Evolutionary conservation across 2,888 invertebrate species (phyloP).

Genomic region (Phaedon cochleariae): DNA sequence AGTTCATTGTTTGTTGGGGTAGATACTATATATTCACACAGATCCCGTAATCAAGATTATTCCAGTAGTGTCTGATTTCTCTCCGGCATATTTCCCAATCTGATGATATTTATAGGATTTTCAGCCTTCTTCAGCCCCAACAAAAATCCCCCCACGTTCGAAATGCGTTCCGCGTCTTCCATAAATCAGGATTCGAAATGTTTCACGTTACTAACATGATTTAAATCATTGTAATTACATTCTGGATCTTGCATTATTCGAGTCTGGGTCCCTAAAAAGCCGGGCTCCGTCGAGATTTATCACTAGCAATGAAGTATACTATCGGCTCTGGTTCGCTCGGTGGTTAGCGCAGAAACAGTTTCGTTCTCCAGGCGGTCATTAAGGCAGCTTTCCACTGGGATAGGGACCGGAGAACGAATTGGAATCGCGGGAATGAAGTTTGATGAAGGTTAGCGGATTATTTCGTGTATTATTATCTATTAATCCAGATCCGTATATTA

Average conservation of each 20-base stretch:
- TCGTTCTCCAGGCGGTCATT: conserved; percentile 12
- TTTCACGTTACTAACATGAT: conserved; percentile 45
- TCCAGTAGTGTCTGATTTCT: no score
- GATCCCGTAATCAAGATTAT: no score
- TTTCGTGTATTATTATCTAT: background rate
- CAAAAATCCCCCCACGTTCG: conserved; percentile 16
- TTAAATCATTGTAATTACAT: conserved; percentile 51
- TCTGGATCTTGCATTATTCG: conserved; percentile 46
- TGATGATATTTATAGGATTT: background rate
- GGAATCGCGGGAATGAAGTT: background rate
- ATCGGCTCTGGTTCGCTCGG: conserved; percentile 9
- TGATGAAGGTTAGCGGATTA: conserved; percentile 3
- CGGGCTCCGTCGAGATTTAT: conserved; percentile 22
- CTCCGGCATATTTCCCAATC: background rate
- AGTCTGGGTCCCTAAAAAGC: conserved; percentile 45
- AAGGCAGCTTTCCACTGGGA: conserved; percentile 13
- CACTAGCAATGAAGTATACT: conserved; percentile 21
- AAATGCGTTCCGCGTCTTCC: conserved; percentile 17
- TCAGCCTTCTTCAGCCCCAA: background rate
- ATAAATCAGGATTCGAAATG: conserved; percentile 26
- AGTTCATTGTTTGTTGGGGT: no score
- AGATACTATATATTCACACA: no score
- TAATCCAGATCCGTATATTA: background rate
- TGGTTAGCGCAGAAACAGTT: conserved; percentile 3
- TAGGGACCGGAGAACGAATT: background rate